Evolutionary conservation across 1,140 invertebrate species (phyloP), one percentile per base, ranked within the genome.

Genomic region (Cotesia vestalis): DNA sequence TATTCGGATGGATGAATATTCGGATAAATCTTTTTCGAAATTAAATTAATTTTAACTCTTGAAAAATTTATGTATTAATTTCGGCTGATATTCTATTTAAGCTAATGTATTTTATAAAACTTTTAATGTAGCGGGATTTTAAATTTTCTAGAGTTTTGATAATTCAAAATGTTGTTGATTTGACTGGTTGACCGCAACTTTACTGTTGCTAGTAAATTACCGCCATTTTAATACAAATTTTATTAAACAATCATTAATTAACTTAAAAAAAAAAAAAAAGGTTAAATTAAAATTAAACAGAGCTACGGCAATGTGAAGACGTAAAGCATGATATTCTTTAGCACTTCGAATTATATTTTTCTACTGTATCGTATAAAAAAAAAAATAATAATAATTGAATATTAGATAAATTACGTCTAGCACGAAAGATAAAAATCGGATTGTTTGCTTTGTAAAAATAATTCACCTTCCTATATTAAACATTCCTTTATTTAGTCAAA

Each of bases 311-410:
- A 66, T 62, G 69, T 72, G 60, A 72, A 72, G 55, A 51, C 61
- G 67, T 72, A 67, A 79, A 79, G 76, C 78, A 80, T 79, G 80
- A 80, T 77, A 78, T 81, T 80, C 75, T 79, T 80, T 83, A 79
- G 76, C 78, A 82, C 78, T 79, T 80, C 73, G 83, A 81, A 86
- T 85, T 86, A 84, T 86, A 86, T 86, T 86, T 86, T 86, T 86
- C 80, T 85, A 86, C 82, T 81, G 76, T 83, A 85, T 81, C 79
- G 75, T 80, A 80, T 79, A 75, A 62, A 14, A 71, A 62, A 52
- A 57, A 57, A 72, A 75, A 55, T 35, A 71, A 53, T 0, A 71
- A 53, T 51, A 40, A 70, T 72, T 73, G 66, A 62, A 73, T 72
- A 72, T 69, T 64, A 73, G 68, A 75, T 27, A 62, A 59, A 70